phyloP scores from a whole-genome alignment of 2,113 vertebrate genomes.

The Daboia siamensis region DNA sequence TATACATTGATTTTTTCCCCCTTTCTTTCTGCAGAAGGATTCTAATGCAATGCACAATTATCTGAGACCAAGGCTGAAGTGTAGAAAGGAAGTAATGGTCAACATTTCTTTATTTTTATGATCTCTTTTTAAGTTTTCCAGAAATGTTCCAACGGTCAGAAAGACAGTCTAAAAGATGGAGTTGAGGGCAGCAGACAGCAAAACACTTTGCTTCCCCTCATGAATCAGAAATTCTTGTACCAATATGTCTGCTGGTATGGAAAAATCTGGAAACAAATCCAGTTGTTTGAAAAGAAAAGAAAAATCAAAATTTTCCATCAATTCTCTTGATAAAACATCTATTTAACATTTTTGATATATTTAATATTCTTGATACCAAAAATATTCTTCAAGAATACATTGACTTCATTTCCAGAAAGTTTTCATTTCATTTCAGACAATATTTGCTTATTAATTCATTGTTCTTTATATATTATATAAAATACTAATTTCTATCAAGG shows the following conservation, averaged over 20 bases:
- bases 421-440: neutral
- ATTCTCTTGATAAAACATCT: neutral
- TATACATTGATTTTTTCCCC: neutral
- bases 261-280: neutral
- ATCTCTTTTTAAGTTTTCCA: neutral
- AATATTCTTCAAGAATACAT: neutral
- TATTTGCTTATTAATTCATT: neutral
- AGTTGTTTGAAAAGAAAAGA: neutral
- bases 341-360: neutral
- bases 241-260: neutral
- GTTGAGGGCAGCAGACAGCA: neutral
- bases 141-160: neutral
- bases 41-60: neutral
- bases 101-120: neutral
- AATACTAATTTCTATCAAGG: neutral
- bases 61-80: neutral
- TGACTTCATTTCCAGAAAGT: neutral
- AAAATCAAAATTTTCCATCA: neutral
- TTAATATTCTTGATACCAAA: neutral
- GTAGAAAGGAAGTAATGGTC: neutral
- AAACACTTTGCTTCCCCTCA: neutral
- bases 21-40: neutral
- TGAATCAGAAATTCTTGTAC: neutral
- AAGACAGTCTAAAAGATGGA: neutral
- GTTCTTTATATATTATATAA: neutral